A percentile compares a stretch with the other conserved stretches of the same genome.
Conservation (phyloP, 2,888 invertebrate genomes). For the Glaucopsyche alexis region DNA sequence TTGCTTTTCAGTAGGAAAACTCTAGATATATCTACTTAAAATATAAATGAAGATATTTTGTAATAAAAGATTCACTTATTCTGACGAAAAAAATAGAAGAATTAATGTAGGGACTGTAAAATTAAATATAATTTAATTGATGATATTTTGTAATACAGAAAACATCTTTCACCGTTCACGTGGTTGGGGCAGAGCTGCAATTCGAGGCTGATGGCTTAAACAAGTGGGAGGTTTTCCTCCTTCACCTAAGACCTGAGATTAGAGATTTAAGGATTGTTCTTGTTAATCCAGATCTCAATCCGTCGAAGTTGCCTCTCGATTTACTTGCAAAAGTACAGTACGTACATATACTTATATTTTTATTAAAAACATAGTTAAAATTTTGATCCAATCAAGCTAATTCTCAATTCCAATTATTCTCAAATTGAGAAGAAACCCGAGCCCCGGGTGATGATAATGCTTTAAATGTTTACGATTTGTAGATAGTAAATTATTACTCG, state of each 20-base stretch:
- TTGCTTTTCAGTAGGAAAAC: background rate
- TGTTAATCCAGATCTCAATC: slow-evolving; percentile 83
- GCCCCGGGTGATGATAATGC: too few relatives aligned
- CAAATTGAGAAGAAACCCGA: too few relatives aligned
- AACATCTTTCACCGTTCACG: slow-evolving; percentile 66
- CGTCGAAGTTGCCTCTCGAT: slow-evolving; percentile 77
- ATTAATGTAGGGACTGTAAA: background rate
- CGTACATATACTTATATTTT: slow-evolving; percentile 35
- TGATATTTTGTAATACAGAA: slow-evolving; percentile 47
- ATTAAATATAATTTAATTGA: background rate
- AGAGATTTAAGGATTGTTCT: slow-evolving; percentile 80
- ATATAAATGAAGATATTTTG: background rate
- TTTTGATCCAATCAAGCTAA: background rate
- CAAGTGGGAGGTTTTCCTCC: slow-evolving; percentile 86
- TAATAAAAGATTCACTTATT: background rate
- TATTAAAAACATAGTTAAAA: background rate
- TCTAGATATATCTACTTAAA: background rate
- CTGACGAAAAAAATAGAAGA: too few relatives aligned
- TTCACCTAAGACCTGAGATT: slow-evolving; percentile 81
- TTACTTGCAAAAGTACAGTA: slow-evolving; percentile 79
- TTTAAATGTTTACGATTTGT: too few relatives aligned
- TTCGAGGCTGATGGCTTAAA: slow-evolving; percentile 84
- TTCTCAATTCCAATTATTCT: too few relatives aligned
- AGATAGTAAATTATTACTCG: too few relatives aligned
- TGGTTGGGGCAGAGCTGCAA: slow-evolving; percentile 85